Conservation (phyloP, 1,140 invertebrate species). For the Lordiphosa mommai region DNA sequence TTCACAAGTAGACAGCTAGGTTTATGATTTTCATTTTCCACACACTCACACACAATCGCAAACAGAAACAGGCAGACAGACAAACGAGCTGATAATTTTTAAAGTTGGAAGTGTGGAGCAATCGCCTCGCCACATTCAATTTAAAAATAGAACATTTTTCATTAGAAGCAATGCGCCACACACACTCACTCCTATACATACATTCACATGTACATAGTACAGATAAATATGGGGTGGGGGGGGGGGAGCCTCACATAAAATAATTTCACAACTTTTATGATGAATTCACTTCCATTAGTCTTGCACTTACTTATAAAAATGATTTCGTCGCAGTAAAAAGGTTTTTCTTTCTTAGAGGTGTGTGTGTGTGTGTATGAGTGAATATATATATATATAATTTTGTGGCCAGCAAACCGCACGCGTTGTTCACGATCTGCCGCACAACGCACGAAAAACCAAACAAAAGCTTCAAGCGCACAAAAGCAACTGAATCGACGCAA, state of each 20-base stretch:
- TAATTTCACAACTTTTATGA: conserved; percentile 9
- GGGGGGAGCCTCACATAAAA: conserved; percentile 16
- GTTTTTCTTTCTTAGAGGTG: conserved; percentile 38
- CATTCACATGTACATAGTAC: conserved; percentile 24
- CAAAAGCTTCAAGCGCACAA: conserved; percentile 71
- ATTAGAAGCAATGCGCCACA: conserved; percentile 36
- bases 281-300: neutral
- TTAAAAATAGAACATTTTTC: conserved; percentile 76
- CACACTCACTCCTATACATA: conserved; percentile 5
- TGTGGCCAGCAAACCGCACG: conserved; percentile 59
- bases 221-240: conserved; percentile 47
- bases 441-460: conserved; percentile 67
- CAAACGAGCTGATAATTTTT: conserved; percentile 62
- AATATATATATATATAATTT: conserved; percentile 32
- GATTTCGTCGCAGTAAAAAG: conserved; percentile 41
- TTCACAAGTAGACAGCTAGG: conserved; percentile 55
- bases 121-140: conserved; percentile 37
- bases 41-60: conserved; percentile 14
- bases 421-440: conserved; percentile 65
- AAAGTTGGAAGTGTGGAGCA: conserved; percentile 72
- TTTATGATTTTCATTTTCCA: conserved; percentile 39
- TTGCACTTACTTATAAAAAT: conserved; percentile 44
- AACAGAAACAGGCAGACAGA: conserved; percentile 5
- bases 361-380: conserved; percentile 18
- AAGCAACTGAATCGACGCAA: conserved; percentile 71